Conservation (phyloP, 2,888 invertebrate species). For the Thecocarcelia acutangulata region DNA sequence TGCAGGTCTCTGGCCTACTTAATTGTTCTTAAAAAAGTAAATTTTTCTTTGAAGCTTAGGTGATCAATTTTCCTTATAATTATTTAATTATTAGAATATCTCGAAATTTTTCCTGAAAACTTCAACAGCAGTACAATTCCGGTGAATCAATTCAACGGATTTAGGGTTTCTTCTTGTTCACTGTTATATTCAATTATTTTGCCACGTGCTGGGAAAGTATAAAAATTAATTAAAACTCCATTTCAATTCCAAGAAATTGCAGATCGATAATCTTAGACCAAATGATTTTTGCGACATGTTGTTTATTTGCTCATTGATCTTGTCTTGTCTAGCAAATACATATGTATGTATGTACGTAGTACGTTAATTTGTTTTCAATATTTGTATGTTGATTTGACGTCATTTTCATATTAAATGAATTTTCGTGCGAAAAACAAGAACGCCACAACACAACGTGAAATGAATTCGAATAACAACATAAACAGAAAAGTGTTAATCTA, state of each 20-base stretch:
- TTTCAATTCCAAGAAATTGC: not conserved
- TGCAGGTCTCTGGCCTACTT: too few species aligned
- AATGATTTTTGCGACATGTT: not conserved
- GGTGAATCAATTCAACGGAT: too few species aligned
- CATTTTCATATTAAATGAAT: slow-evolving; percentile 23
- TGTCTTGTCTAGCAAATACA: not conserved
- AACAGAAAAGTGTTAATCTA: slow-evolving; percentile 39
- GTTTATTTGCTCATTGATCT: not conserved
- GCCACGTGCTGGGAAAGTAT: too few species aligned
- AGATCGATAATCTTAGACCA: not conserved
- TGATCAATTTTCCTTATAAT: too few species aligned
- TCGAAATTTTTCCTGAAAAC: too few species aligned
- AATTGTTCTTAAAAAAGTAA: too few species aligned
- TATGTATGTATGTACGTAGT: not conserved
- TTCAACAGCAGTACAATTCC: too few species aligned
- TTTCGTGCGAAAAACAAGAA: slow-evolving; percentile 18
- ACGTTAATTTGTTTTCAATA: slow-evolving; percentile 23
- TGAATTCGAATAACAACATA: slow-evolving; percentile 3
- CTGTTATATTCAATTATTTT: too few species aligned
- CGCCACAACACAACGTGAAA: not conserved
- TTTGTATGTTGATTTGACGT: slow-evolving; percentile 37
- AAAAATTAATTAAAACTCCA: too few species aligned
- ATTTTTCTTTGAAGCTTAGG: too few species aligned
- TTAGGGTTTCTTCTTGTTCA: too few species aligned
- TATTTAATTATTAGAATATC: too few species aligned